These are phyloP conservation scores for Girardinichthys multiradiatus DNA, from an alignment of 2,113 vertebrate genomes.

Conservation along the genomic window DNA sequence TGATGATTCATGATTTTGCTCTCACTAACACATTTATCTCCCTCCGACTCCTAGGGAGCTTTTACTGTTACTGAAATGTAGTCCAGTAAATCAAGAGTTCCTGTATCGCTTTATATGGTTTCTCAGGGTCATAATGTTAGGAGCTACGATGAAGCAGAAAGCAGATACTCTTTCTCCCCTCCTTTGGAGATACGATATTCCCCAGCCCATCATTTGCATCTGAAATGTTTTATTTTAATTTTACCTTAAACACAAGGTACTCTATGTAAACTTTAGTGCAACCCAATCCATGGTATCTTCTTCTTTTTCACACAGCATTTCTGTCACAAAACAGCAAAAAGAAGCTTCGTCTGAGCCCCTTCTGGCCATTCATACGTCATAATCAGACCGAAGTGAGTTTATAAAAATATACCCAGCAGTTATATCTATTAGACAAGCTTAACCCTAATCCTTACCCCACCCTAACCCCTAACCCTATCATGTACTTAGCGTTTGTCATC, in stretches of 20 bases:
- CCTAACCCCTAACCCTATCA: no score
- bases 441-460: no score
- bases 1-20: conserved; percentile 32
- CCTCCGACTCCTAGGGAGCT: not conserved
- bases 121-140: not conserved
- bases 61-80: not conserved
- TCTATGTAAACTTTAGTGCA: not conserved
- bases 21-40: conserved; percentile 10
- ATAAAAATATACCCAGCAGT: no score
- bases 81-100: conserved; percentile 14
- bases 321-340: no score
- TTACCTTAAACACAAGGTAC: not conserved
- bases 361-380: no score
- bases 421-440: no score
- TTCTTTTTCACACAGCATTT: not conserved
- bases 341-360: no score
- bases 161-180: not conserved
- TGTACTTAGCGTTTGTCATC: no score
- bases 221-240: not conserved
- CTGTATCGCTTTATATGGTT: not conserved
- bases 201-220: not conserved
- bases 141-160: not conserved
- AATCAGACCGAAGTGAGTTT: no score
- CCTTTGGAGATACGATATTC: not conserved
- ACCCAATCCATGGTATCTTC: not conserved